Percentiles rank a stretch among this genome's conserved stretches.
phyloP scores from a whole-genome alignment of 2,113 vertebrate species.

The Hemibagrus wyckioides region DNA sequence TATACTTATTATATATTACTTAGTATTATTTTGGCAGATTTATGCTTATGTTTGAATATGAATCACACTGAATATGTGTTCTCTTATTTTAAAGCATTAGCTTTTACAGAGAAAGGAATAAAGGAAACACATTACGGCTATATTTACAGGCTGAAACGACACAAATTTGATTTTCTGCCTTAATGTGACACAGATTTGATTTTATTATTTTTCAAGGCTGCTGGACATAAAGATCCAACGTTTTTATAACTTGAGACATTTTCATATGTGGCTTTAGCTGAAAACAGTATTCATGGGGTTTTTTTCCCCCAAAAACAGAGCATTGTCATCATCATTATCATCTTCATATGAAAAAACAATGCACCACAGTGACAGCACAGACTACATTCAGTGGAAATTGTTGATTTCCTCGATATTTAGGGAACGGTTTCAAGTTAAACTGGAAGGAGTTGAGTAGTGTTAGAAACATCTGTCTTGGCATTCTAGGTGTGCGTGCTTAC shows the following conservation, averaged over 20 bases:
- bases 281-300: not conserved
- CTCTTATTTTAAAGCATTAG: not conserved
- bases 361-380: not conserved
- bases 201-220: not conserved
- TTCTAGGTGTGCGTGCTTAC: not conserved
- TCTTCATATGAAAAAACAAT: not conserved
- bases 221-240: not conserved
- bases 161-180: not conserved
- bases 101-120: not conserved
- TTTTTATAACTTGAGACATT: not conserved
- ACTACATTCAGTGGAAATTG: not conserved
- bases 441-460: not conserved
- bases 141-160: not conserved
- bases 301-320: not conserved
- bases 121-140: not conserved
- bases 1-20: too few relatives aligned
- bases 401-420: not conserved
- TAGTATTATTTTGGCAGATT: too few relatives aligned
- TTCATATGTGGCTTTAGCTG: not conserved
- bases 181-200: not conserved
- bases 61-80: too few relatives aligned
- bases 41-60: too few relatives aligned
- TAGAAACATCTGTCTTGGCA: not conserved
- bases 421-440: not conserved
- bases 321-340: not conserved